These are phyloP conservation scores for Aselliscus stoliczkanus DNA, from an alignment of 2,797 vertebrate species.

Conservation along the genomic window DNA sequence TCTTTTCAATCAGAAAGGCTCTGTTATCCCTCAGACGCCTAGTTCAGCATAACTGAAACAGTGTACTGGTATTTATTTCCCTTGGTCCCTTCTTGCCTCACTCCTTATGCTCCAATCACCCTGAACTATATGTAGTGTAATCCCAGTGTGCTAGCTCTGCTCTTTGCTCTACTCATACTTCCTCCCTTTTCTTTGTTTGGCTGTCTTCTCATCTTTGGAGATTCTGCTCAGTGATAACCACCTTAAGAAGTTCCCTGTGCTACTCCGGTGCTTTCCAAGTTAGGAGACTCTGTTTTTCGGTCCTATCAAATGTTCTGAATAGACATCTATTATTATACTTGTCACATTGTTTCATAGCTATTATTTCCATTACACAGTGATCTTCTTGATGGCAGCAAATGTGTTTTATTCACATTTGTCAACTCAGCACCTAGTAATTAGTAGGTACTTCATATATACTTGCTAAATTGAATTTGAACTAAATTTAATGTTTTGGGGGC, in stretches of 20 bases:
- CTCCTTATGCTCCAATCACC: neutral
- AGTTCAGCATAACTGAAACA: neutral
- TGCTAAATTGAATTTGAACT: constrained; percentile 52
- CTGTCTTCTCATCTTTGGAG: neutral
- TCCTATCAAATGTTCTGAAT: neutral
- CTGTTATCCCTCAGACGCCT: neutral
- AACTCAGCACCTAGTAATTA: constrained; percentile 21
- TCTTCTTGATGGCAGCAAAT: neutral
- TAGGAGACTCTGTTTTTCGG: neutral
- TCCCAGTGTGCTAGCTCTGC: neutral
- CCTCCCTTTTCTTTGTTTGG: neutral
- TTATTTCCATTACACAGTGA: neutral
- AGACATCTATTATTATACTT: neutral
- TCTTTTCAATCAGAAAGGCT: neutral
- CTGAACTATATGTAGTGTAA: neutral
- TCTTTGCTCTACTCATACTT: neutral
- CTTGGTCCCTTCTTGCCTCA: neutral
- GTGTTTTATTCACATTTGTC: constrained; percentile 3
- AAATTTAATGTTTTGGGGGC: constrained; percentile 37
- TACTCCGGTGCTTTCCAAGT: neutral
- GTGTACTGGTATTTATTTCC: neutral
- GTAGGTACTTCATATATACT: neutral
- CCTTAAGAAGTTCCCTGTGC: neutral
- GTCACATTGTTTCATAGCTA: neutral
- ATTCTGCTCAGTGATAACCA: neutral